Percentiles rank a stretch among this genome's conserved stretches.
Evolutionary conservation across 2,113 vertebrate species (phyloP).

Genomic region (Calidris pygmaea): DNA sequence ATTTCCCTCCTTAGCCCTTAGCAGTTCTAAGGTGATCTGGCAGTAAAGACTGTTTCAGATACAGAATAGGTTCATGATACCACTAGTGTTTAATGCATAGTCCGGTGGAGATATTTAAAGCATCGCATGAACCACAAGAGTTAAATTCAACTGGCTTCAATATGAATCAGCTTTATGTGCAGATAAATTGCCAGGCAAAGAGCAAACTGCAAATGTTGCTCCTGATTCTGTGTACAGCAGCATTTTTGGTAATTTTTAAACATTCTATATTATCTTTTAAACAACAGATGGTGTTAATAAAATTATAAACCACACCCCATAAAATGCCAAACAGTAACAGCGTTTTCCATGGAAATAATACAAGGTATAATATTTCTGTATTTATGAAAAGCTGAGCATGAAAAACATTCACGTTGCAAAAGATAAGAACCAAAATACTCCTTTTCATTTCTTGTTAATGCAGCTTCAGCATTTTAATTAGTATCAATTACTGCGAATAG

Average conservation of each 20-base stretch:
- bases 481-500: conserved; percentile 45
- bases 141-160: conserved; percentile 48
- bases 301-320: conserved; percentile 70
- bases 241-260: conserved; percentile 63
- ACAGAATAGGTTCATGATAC: background rate
- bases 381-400: conserved; percentile 53
- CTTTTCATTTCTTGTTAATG: conserved; percentile 63
- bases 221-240: conserved; percentile 52
- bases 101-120: background rate
- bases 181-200: conserved; percentile 59
- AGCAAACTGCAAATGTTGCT: conserved; percentile 55
- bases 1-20: background rate
- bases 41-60: conserved; percentile 16
- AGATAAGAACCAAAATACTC: conserved; percentile 63
- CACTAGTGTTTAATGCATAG: background rate
- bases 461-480: conserved; percentile 67
- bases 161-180: conserved; percentile 49
- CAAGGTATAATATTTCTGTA: conserved; percentile 45
- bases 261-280: conserved; percentile 69
- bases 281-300: conserved; percentile 69
- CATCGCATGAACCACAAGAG: conserved; percentile 6
- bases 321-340: conserved; percentile 58
- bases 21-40: background rate
- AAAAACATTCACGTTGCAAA: conserved; percentile 47
- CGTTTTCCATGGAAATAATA: conserved; percentile 57